Percentiles rank a stretch among this genome's conserved stretches.
These are phyloP conservation scores for Psittacula derbiana DNA, from an alignment of 2,797 vertebrate genomes.

Conservation along the genomic window DNA sequence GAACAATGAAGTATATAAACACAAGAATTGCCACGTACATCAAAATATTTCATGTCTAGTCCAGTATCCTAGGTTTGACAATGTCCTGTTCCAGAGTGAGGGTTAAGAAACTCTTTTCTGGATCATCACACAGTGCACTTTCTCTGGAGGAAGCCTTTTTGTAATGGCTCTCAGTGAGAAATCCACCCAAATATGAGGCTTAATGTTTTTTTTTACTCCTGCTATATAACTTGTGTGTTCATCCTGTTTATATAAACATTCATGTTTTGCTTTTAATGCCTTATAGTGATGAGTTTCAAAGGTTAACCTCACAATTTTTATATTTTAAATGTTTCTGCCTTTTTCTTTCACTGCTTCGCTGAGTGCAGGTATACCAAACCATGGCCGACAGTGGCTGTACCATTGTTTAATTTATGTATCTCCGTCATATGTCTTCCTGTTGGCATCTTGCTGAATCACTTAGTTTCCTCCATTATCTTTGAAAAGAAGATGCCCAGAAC, in stretches of 20 bases:
- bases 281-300: not conserved
- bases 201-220: not conserved
- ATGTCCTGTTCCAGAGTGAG: not conserved
- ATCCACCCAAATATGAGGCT: not conserved
- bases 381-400: not conserved
- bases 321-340: not conserved
- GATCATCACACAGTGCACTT: not conserved
- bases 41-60: not conserved
- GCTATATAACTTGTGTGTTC: not conserved
- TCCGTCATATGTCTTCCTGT: not conserved
- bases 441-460: not conserved
- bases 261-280: not conserved
- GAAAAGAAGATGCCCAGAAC: not conserved
- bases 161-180: not conserved
- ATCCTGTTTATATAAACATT: not conserved
- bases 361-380: not conserved
- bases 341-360: not conserved
- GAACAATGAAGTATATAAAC: not conserved
- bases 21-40: not conserved
- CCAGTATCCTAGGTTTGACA: not conserved
- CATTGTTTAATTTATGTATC: not conserved
- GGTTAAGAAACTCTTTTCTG: not conserved
- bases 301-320: not conserved
- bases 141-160: not conserved
- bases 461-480: not conserved